Evolutionary conservation across 2,888 invertebrate species (phyloP).

Genomic region (Augochlorella aurata): DNA sequence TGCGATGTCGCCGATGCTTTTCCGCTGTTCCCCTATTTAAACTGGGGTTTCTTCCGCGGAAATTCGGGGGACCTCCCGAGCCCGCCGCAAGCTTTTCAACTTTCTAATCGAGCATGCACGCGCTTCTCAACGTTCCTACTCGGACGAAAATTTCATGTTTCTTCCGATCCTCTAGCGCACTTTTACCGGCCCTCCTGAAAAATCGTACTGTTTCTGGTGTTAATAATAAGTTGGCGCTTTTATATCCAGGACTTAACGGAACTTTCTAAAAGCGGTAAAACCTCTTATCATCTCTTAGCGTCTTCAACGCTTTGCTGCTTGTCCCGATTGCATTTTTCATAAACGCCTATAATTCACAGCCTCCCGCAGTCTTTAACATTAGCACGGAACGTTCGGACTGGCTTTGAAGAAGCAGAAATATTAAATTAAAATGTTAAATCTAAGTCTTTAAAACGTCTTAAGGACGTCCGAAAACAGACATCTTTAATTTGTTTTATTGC

Average conservation of each 20-base stretch:
- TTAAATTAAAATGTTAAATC: no score
- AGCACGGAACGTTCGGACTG: no score
- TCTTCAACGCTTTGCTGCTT: background rate
- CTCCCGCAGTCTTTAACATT: background rate
- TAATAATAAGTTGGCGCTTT: background rate
- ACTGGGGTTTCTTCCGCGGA: background rate
- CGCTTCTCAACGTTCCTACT: no score
- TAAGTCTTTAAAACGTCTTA: no score
- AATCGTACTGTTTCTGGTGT: no score
- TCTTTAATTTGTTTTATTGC: no score
- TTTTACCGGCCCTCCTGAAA: background rate
- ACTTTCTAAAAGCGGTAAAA: background rate
- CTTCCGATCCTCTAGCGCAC: background rate
- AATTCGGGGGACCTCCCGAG: background rate
- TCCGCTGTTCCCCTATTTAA: background rate
- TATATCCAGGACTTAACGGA: background rate
- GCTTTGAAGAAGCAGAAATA: no score
- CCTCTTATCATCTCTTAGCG: background rate
- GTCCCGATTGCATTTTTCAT: background rate
- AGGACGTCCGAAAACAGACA: no score
- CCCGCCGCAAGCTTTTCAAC: background rate
- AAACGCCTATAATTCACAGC: background rate
- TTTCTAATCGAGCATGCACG: background rate
- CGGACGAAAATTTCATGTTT: background rate
- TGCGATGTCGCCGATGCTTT: slow-evolving; percentile 2